Evolutionary conservation across 2,888 invertebrate species (phyloP).

Genomic region (Abrostola triplasia): DNA sequence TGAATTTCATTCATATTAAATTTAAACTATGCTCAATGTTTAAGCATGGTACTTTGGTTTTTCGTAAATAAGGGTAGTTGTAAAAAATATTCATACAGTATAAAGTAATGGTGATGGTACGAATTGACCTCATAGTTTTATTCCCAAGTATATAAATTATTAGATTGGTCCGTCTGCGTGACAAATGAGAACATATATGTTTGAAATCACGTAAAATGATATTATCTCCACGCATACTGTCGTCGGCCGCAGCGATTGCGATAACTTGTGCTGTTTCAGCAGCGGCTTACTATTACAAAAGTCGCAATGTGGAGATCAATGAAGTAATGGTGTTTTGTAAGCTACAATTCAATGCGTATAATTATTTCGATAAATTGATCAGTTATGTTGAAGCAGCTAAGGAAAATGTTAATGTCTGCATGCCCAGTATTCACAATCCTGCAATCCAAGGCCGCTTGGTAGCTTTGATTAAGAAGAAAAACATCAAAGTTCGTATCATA

Average conservation of each 20-base stretch:
- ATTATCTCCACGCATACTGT: constrained; percentile 75
- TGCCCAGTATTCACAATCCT: constrained; percentile 84
- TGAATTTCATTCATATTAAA: too few relatives aligned
- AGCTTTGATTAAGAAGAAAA: constrained; percentile 73
- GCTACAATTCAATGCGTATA: constrained; percentile 80
- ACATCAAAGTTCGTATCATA: constrained; percentile 77
- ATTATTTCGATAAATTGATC: constrained; percentile 83
- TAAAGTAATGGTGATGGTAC: constrained; percentile 56
- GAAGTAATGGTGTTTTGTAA: constrained; percentile 87
- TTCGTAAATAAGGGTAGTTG: constrained; percentile 70
- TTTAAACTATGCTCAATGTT: too few relatives aligned
- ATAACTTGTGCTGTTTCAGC: constrained; percentile 81
- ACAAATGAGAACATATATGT: constrained; percentile 70
- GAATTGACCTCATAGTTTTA: constrained; percentile 76
- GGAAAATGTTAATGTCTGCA: constrained; percentile 78
- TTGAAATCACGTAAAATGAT: constrained; percentile 81
- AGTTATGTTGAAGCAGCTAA: constrained; percentile 81
- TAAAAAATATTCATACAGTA: constrained; percentile 39
- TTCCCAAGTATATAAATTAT: constrained; percentile 70
- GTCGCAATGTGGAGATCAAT: constrained; percentile 75
- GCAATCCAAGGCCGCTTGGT: constrained; percentile 82
- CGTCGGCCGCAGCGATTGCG: constrained; percentile 79
- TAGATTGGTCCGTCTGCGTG: constrained; percentile 68
- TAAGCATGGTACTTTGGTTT: not conserved
- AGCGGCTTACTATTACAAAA: constrained; percentile 81